Evolutionary conservation across 1,140 invertebrate genomes (phyloP).

Genomic region (Drosophila ficusphila): DNA sequence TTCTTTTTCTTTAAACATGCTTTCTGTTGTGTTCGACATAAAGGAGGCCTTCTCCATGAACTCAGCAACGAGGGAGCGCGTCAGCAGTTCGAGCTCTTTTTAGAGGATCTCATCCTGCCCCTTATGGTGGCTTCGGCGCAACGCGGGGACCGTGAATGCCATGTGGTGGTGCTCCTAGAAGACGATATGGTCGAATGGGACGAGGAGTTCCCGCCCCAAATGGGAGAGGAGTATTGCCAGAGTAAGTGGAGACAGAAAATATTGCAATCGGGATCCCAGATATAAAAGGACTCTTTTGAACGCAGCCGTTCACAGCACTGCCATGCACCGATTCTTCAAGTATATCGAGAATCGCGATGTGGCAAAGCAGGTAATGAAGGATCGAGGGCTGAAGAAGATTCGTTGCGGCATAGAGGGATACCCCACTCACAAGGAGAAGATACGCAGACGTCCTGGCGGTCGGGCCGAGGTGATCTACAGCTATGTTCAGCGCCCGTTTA

Average conservation of each 20-base stretch:
- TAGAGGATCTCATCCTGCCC: conserved; percentile 97
- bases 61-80: conserved; percentile 99
- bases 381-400: conserved; percentile 99
- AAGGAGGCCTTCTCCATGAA: conserved; percentile 97
- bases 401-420: conserved; percentile 99
- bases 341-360: conserved; percentile 99
- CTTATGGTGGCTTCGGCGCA: conserved; percentile 98
- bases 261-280: too few species aligned
- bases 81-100: conserved; percentile 97
- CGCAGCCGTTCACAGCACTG: conserved; percentile 93
- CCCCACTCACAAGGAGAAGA: conserved; percentile 99
- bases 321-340: conserved; percentile 99
- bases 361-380: conserved; percentile 99
- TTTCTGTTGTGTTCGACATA: conserved; percentile 72
- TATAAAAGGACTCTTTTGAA: not conserved
- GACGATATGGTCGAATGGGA: conserved; percentile 99
- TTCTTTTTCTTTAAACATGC: conserved; percentile 38
- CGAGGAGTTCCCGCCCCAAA: conserved; percentile 98
- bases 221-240: conserved; percentile 99
- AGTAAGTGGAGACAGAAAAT: conserved; percentile 86
- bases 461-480: conserved; percentile 98
- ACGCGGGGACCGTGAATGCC: conserved; percentile 94
- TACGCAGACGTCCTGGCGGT: conserved; percentile 95
- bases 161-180: conserved; percentile 97
- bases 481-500: conserved; percentile 99